Base-by-base conservation (phyloP, 2,888 invertebrate genomes). In the Dichetophora obliterata region DNA sequence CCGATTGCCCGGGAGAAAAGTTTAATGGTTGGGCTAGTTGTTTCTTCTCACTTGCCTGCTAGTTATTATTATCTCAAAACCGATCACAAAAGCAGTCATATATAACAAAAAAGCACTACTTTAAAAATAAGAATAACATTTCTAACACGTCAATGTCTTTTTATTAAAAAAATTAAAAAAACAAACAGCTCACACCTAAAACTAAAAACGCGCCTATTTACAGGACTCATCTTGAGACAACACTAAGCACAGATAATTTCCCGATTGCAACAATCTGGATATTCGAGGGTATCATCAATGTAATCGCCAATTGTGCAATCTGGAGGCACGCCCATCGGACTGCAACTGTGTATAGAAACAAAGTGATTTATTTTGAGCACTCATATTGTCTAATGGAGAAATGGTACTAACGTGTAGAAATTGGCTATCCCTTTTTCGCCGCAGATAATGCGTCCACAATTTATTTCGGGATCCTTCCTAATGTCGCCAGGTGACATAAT, bases 401-500 rank as follows among this genome's bases (percentile, higher is more conserved):
- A 63, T 0, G 14, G 43, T 43, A 57, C 79, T 81, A 50, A 85
- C 85, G 81, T 69, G 0, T 82, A 77, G 6, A 86, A 80, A 27
- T 70, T 0, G 0, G 63, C 85, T 0, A 22, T 0, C 19, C 86
- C 78, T 5, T 80, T 50, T 0, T 22, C 0, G 2, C 0, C 52
- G 59, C 85, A 85, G 0, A 76, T 24, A 8, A 85, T 79, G 5
- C 79, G 76, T 0, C 78, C 82, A 61, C 85, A 85, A 0, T 54
- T 65, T 27, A 31, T 52, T 0, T 71, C 31, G 0, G 83, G 81
- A 74, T 80, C 57, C 16, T 71, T 79, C 27, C 75, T 76, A 0
- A 0, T 1, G 0, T 82, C 70, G 0, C 82, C 82, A 0, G 76
- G 19, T 9, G 52, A 77, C 11, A 84, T 19, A 9, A 84, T 78